phyloP scores from a whole-genome alignment of 2,888 invertebrate genomes.

The Cremastobaeus sp. region DNA sequence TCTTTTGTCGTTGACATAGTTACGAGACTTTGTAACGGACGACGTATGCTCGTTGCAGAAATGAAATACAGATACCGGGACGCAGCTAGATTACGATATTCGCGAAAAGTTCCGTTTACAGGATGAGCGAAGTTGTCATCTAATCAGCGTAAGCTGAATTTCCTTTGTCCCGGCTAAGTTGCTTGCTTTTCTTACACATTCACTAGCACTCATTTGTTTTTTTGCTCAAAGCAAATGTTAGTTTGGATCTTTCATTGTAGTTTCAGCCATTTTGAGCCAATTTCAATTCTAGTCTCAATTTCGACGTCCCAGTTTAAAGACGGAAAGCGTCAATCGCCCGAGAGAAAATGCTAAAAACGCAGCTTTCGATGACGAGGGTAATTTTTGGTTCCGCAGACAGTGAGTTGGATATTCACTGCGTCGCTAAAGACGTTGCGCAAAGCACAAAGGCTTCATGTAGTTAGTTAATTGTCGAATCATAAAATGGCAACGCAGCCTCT shows the following conservation, averaged over 20 bases:
- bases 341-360: too few relatives aligned
- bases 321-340: too few relatives aligned
- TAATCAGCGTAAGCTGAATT: constrained; percentile 55
- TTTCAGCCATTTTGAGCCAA: too few relatives aligned
- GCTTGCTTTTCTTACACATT: constrained; percentile 48
- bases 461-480: constrained; percentile 46
- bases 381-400: constrained; percentile 2
- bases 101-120: constrained; percentile 47
- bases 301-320: too few relatives aligned
- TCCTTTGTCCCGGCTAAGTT: constrained; percentile 41
- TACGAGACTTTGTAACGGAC: constrained; percentile 58
- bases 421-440: constrained; percentile 23
- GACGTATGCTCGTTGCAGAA: constrained; percentile 54
- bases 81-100: constrained; percentile 54
- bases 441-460: constrained; percentile 22
- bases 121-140: constrained; percentile 48
- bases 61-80: constrained; percentile 59
- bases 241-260: too few relatives aligned
- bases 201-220: constrained; percentile 43
- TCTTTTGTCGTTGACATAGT: constrained; percentile 57
- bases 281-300: too few relatives aligned
- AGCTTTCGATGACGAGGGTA: constrained; percentile 23
- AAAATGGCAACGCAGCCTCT: constrained; percentile 35
- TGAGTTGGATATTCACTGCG: constrained; percentile 24
- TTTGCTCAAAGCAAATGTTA: constrained; percentile 21